phyloP scores from a whole-genome alignment of 1,140 invertebrate species.

The Acyrthosiphon pisum region DNA sequence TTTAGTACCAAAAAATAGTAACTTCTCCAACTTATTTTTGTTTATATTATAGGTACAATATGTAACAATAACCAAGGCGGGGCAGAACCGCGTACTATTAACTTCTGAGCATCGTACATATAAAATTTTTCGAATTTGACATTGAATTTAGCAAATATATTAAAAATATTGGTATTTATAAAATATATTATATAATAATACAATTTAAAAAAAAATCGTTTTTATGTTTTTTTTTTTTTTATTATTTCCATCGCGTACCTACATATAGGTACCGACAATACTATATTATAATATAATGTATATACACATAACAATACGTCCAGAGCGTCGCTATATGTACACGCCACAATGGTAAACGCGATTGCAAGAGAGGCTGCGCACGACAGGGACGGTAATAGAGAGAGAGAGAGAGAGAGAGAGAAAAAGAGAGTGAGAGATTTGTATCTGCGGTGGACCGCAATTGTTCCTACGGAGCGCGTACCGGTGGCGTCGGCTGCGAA shows the following conservation, averaged over 20 bases:
- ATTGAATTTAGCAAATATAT: no score
- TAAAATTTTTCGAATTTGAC: no score
- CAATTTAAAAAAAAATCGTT: not conserved
- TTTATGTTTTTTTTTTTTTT: not conserved
- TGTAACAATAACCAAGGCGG: no score
- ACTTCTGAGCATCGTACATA: no score
- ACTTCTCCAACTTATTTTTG: no score
- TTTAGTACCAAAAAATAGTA: no score
- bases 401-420: not conserved
- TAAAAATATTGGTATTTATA: no score
- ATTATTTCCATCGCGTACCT: not conserved
- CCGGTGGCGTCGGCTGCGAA: not conserved
- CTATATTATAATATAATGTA: not conserved
- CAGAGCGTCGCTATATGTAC: not conserved
- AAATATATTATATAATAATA: no score
- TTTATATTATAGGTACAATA: no score
- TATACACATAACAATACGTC: slow-evolving; percentile 40
- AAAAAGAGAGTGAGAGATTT: not conserved
- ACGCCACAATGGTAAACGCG: not conserved
- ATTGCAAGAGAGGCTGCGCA: not conserved
- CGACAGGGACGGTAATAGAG: not conserved
- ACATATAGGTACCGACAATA: no score
- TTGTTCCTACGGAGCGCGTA: not conserved
- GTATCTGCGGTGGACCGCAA: slow-evolving; percentile 8
- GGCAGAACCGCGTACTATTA: no score